Conservation (phyloP, 2,888 invertebrate species). For the Ormyrus pomaceus region DNA sequence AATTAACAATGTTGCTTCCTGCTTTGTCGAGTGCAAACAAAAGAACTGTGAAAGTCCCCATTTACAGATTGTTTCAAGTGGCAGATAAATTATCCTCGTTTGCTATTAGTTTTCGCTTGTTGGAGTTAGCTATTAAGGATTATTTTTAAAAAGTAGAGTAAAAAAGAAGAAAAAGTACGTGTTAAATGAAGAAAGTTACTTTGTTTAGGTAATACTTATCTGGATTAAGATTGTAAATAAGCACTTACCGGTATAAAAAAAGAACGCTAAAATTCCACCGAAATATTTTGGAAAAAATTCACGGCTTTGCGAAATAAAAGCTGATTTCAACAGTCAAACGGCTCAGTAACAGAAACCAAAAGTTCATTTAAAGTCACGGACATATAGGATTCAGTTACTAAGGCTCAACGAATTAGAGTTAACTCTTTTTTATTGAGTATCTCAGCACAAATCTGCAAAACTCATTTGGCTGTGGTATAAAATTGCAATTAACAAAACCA, state of each 20-base stretch:
- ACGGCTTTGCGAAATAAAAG: too few relatives aligned
- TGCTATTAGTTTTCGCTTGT: slow-evolving; percentile 41
- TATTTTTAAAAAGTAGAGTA: slow-evolving; percentile 21
- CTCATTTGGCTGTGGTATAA: slow-evolving; percentile 35
- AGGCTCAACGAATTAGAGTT: slow-evolving; percentile 33
- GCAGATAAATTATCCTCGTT: slow-evolving; percentile 3
- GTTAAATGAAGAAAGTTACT: slow-evolving; percentile 34
- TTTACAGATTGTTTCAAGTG: slow-evolving; percentile 22
- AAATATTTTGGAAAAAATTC: too few relatives aligned
- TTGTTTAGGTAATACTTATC: slow-evolving; percentile 33
- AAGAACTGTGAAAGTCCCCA: slow-evolving; percentile 3
- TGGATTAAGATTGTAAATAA: slow-evolving; percentile 41
- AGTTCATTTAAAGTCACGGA: too few relatives aligned
- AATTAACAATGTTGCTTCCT: slow-evolving; percentile 45
- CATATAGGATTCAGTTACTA: too few relatives aligned
- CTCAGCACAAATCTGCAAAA: slow-evolving; percentile 40
- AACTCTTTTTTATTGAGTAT: slow-evolving; percentile 34
- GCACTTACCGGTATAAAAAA: background rate
- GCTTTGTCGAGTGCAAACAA: slow-evolving; percentile 31
- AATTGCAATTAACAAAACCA: slow-evolving; percentile 35
- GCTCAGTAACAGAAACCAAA: too few relatives aligned
- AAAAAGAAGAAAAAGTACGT: background rate
- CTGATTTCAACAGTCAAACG: too few relatives aligned
- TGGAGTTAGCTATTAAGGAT: slow-evolving; percentile 28
- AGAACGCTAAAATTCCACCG: too few relatives aligned